A percentile compares a stretch with the other conserved stretches of the same genome.
These are phyloP conservation scores for Gnathonemus longibarbis DNA, from an alignment of 2,113 vertebrate species.

Conservation along the genomic window DNA sequence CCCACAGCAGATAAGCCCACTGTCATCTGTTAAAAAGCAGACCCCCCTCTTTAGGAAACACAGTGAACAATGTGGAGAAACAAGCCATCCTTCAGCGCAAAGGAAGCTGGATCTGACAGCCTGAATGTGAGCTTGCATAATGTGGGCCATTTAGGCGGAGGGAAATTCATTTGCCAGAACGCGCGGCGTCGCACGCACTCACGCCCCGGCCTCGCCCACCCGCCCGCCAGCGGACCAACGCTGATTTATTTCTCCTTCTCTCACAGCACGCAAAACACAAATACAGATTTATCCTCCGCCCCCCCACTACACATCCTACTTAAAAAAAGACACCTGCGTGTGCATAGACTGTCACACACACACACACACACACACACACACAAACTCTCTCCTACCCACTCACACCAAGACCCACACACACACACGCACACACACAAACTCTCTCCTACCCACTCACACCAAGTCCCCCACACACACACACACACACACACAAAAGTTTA, in stretches of 20 bases:
- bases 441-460: background rate
- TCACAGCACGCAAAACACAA: background rate
- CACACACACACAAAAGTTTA: background rate
- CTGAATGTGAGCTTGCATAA: constrained; percentile 10
- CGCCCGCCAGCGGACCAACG: background rate
- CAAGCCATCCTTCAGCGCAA: background rate
- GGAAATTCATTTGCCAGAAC: background rate
- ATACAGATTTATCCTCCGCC: background rate
- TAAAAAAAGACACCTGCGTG: background rate
- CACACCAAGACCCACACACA: background rate
- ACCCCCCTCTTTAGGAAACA: constrained; percentile 4
- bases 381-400: background rate
- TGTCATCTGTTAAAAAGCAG: constrained; percentile 22
- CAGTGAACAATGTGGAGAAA: constrained; percentile 20
- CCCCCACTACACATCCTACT: background rate
- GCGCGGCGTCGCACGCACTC: background rate
- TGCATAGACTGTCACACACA: background rate
- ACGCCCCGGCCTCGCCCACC: background rate
- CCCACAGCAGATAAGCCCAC: background rate
- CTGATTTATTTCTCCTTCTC: background rate
- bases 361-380: background rate
- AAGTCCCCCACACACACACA: background rate
- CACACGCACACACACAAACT: background rate
- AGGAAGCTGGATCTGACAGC: constrained; percentile 4
- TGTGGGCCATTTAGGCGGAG: constrained; percentile 7